Percentiles rank a stretch among this genome's conserved stretches.
phyloP scores from a whole-genome alignment of 2,888 invertebrate species.

The Dynastes hyllus region DNA sequence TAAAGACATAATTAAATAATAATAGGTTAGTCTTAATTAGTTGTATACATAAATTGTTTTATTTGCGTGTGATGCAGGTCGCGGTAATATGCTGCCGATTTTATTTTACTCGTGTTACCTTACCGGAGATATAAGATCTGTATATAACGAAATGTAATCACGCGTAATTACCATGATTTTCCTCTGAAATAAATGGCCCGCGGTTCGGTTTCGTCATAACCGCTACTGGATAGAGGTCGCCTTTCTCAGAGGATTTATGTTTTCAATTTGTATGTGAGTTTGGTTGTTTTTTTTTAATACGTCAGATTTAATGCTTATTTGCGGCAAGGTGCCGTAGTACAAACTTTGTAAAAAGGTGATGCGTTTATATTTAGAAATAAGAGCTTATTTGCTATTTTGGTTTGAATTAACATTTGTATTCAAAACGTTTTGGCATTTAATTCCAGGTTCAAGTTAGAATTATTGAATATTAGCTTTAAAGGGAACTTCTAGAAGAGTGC shows the following conservation, averaged over 20 bases:
- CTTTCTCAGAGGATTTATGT: neutral
- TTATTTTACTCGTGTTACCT: neutral
- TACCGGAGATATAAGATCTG: neutral
- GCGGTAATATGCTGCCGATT: neutral
- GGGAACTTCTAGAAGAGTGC: neutral
- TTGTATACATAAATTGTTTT: slow-evolving; percentile 7
- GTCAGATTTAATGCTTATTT: slow-evolving; percentile 12
- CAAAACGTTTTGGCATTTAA: neutral
- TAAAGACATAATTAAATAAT: slow-evolving; percentile 18
- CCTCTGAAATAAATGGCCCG: slow-evolving; percentile 19
- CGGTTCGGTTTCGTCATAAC: slow-evolving; percentile 28
- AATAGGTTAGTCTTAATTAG: slow-evolving; percentile 12
- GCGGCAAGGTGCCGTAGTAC: slow-evolving; percentile 4
- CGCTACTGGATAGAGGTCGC: slow-evolving; percentile 26
- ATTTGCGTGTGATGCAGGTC: too few species aligned
- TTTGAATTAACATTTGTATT: neutral
- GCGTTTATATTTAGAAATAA: neutral
- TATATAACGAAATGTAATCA: slow-evolving; percentile 21
- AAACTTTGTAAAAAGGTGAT: neutral
- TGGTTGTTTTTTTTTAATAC: neutral
- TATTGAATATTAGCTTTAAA: neutral
- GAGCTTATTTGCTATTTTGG: neutral
- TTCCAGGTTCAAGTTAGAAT: neutral
- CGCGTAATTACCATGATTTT: slow-evolving; percentile 33
- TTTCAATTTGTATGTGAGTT: slow-evolving; percentile 21